Evolutionary conservation across 2,797 vertebrate genomes (phyloP).

Genomic region (Delichon dasypus): DNA sequence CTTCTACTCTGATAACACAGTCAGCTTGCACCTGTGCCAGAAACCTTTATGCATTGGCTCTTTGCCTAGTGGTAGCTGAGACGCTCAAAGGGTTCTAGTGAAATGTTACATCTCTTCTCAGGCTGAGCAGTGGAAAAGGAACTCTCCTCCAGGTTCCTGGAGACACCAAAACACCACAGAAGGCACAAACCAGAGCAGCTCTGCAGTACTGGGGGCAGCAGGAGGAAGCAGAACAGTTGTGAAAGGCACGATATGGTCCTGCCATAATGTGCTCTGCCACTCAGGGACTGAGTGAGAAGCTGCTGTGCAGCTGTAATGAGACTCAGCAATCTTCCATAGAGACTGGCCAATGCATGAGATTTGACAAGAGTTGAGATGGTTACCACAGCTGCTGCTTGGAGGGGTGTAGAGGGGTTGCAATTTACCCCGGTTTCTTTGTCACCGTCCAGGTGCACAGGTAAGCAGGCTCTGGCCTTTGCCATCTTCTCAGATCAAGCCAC

Average conservation of each 20-base stretch:
- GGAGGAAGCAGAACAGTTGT: background rate
- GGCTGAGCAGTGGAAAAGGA: background rate
- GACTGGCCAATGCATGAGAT: fast-evolving
- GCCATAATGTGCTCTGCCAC: background rate
- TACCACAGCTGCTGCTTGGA: background rate
- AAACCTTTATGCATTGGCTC: fast-evolving
- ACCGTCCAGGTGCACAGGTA: background rate
- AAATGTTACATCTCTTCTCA: background rate
- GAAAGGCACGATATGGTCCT: background rate
- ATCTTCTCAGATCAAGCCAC: background rate
- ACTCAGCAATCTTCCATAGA: background rate
- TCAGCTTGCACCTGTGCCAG: background rate
- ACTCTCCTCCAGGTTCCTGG: background rate
- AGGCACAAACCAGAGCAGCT: background rate
- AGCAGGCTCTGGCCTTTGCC: background rate
- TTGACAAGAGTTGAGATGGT: background rate
- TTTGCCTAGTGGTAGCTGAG: background rate
- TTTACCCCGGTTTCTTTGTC: background rate
- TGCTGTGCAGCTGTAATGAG: background rate
- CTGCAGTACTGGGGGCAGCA: background rate
- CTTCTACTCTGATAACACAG: background rate
- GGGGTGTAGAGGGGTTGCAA: fast-evolving
- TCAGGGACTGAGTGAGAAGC: background rate
- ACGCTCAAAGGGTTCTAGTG: fast-evolving
- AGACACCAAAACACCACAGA: background rate